Evolutionary conservation across 2,888 invertebrate genomes (phyloP).

Genomic region (Oxystoma pomonae): DNA sequence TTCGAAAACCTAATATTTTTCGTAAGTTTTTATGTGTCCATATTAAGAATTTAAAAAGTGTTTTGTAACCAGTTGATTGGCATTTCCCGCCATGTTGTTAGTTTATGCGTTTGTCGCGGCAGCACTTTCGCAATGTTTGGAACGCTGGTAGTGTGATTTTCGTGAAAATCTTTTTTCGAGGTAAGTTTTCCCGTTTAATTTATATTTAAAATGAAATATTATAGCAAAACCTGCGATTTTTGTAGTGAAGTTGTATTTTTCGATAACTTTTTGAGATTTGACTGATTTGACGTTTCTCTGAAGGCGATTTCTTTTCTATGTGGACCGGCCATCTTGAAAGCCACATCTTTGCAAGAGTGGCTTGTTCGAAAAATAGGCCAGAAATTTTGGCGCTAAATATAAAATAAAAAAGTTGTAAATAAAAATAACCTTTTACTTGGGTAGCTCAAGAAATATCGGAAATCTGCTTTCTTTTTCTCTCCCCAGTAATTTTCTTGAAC

Average conservation of each 20-base stretch:
- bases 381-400: conserved; percentile 33
- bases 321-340: conserved; percentile 38
- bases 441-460: too few species aligned
- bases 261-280: conserved; percentile 21
- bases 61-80: conserved; percentile 14
- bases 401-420: too few species aligned
- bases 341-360: too few species aligned
- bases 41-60: not conserved
- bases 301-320: conserved; percentile 27
- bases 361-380: conserved; percentile 27
- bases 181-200: conserved; percentile 28
- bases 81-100: conserved; percentile 32
- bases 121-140: conserved; percentile 38
- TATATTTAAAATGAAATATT: conserved; percentile 20
- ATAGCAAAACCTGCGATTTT: conserved; percentile 18
- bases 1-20: not conserved
- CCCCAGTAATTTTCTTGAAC: too few species aligned
- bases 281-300: conserved; percentile 14
- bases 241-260: conserved; percentile 29
- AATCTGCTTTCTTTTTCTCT: too few species aligned
- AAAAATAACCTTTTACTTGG: too few species aligned
- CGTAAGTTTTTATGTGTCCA: not conserved
- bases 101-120: conserved; percentile 29
- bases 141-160: conserved; percentile 37
- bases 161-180: conserved; percentile 30